These are phyloP conservation scores for Margaritifera margaritifera DNA, from an alignment of 2,888 invertebrate species.

Conservation along the genomic window DNA sequence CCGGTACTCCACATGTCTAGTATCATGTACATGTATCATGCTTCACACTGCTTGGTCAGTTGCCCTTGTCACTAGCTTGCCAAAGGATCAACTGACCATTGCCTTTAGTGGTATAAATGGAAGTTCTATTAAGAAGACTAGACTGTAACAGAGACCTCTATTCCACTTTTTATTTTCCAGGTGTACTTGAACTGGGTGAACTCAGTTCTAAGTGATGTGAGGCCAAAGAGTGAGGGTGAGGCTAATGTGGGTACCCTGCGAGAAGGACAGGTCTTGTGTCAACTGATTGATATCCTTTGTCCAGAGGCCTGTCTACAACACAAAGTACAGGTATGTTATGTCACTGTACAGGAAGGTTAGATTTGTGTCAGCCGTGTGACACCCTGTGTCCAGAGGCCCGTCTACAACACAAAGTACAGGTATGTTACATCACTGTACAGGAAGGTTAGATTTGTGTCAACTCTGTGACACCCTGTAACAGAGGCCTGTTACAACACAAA, in stretches of 20 bases:
- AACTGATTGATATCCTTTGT: slow-evolving; percentile 58
- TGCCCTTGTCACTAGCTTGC: too few relatives aligned
- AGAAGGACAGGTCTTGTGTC: slow-evolving; percentile 60
- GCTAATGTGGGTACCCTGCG: slow-evolving; percentile 55
- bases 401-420: slow-evolving; percentile 49
- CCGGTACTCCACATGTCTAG: too few relatives aligned
- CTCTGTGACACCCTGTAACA: slow-evolving; percentile 56
- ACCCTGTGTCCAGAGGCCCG: slow-evolving; percentile 48
- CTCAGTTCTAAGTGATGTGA: slow-evolving; percentile 59
- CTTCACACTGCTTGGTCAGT: too few relatives aligned
- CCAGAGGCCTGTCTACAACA: slow-evolving; percentile 47
- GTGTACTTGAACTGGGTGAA: slow-evolving; percentile 68
- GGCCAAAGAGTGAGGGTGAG: slow-evolving; percentile 35
- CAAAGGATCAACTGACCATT: too few relatives aligned
- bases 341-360: slow-evolving; percentile 42
- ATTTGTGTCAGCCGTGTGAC: slow-evolving; percentile 62
- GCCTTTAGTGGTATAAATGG: too few relatives aligned
- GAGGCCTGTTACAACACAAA: slow-evolving; percentile 44
- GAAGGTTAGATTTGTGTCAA: slow-evolving; percentile 60
- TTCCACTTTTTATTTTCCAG: slow-evolving; percentile 37
- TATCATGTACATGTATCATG: too few relatives aligned
- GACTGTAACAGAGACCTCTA: too few relatives aligned
- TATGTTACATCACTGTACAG: slow-evolving; percentile 25
- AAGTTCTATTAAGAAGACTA: too few relatives aligned
- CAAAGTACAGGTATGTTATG: slow-evolving; percentile 48